A percentile compares a stretch with the other conserved stretches of the same genome.
phyloP scores from a whole-genome alignment of 1,140 invertebrate genomes.

The Pomacea maculata region DNA sequence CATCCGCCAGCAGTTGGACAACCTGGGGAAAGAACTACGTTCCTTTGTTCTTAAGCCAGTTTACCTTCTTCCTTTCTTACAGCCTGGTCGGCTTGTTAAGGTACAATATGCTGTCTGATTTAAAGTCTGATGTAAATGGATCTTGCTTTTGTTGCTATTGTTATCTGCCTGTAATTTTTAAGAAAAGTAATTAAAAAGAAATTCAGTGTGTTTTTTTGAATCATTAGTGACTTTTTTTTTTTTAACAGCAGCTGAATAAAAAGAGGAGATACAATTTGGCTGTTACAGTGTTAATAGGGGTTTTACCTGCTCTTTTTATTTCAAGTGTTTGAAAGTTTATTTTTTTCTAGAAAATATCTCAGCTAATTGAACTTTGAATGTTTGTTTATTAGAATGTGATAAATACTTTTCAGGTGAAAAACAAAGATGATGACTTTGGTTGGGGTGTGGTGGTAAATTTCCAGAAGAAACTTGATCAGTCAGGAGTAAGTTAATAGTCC shows the following conservation, averaged over 20 bases:
- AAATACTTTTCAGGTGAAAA: slow-evolving; percentile 76
- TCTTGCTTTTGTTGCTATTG: no score
- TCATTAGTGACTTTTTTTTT: no score
- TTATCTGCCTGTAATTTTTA: no score
- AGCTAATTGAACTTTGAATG: slow-evolving; percentile 4
- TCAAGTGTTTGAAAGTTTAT: not conserved
- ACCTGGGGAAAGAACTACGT: slow-evolving; percentile 78
- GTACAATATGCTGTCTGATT: slow-evolving; percentile 66
- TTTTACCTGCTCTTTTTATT: no score
- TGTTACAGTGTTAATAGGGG: no score
- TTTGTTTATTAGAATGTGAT: not conserved
- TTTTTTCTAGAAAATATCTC: slow-evolving; percentile 2
- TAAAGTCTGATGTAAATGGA: no score
- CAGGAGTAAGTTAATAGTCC: slow-evolving; percentile 52
- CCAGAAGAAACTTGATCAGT: slow-evolving; percentile 75
- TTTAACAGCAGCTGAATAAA: no score
- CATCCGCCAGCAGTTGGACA: slow-evolving; percentile 83
- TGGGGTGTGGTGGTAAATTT: slow-evolving; percentile 97
- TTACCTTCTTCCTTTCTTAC: slow-evolving; percentile 92
- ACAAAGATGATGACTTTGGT: slow-evolving; percentile 87
- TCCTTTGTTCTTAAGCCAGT: slow-evolving; percentile 84
- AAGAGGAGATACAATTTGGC: no score
- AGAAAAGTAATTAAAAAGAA: no score
- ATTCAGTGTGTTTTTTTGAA: no score
- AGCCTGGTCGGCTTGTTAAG: slow-evolving; percentile 91